phyloP scores from a whole-genome alignment of 1,140 invertebrate species.

The Ericerus pela region DNA sequence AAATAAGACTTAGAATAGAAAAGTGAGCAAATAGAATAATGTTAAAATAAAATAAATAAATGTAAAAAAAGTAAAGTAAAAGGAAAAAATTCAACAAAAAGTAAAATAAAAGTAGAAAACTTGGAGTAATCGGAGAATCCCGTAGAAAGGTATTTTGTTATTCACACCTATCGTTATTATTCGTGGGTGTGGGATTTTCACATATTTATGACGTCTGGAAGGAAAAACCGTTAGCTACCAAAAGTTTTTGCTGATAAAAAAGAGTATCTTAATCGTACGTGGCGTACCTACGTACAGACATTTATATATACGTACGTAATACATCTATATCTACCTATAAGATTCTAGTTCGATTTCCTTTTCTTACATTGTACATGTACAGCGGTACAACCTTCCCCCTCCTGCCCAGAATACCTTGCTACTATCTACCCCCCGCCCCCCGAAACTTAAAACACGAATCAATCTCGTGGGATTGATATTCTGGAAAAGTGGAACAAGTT shows the following conservation, averaged over 20 bases:
- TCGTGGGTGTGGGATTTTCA: neutral
- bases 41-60: constrained; percentile 4
- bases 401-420: no score
- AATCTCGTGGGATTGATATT: constrained; percentile 5
- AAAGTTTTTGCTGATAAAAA: no score
- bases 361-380: no score
- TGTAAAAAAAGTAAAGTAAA: neutral
- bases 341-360: constrained; percentile 4
- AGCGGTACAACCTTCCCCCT: no score
- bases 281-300: no score
- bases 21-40: neutral
- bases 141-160: constrained; percentile 4
- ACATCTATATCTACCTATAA: no score
- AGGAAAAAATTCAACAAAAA: neutral
- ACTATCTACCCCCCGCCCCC: no score
- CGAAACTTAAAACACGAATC: constrained; percentile 2
- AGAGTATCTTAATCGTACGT: no score
- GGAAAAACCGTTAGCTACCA: neutral
- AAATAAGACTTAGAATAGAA: no score
- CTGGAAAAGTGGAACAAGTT: constrained; percentile 11
- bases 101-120: neutral
- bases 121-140: constrained; percentile 5
- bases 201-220: constrained; percentile 5
- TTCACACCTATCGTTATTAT: constrained; percentile 6
- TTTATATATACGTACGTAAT: no score